Base-by-base conservation (phyloP, 2,888 invertebrate genomes). In the Tromatobia lineatoria region DNA sequence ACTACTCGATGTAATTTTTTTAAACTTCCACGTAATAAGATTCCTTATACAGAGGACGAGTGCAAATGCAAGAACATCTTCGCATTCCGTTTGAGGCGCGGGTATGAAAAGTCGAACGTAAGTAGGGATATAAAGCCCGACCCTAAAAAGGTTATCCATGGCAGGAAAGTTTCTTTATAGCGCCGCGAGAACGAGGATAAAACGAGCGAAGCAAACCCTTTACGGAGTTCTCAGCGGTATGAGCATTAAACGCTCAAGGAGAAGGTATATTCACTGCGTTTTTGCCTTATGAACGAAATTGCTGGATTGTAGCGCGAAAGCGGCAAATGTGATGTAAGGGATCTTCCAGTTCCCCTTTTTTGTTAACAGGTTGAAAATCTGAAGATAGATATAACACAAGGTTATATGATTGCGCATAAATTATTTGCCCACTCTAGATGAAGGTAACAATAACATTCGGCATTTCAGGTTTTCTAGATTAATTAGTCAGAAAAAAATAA, bases 91-190 rank as follows among this genome's bases (percentile, higher is more conserved):
- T 80, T 67, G 57, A 54, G 7, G 29, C 57, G 15, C 54, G 47
- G 47, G 67, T 6, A 71, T 73, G 67, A 78, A 70, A 61, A 78
- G 70, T 70, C 45, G 47, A 50, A 61, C 34, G 38, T 50, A 50
- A 59, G 59, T 61, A 47, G 70, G 38, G 61, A 61, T 57, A 45
- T 59, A 61, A 70, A 78, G 77, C 23, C 8, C 47, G 34, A 29
- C 45, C 47, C 57, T 57, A 67, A 74, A 80, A 80, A 73, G 80
- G 67, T 57, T 20, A 57, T 67, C 29, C 64, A 54, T 25, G 38
- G 45, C 71, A 38, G 38, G 25, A 71, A 71, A 71, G 52, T 71
- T 79, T 71, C 29, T 74, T 25, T 67, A 59, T 29, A 71, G 13
- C 66, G 38, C 29, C 25, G 59, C 66, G 29, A 34, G 61, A 80